phyloP scores from a whole-genome alignment of 2,888 invertebrate species.

The Ecliptopera silaceata region DNA sequence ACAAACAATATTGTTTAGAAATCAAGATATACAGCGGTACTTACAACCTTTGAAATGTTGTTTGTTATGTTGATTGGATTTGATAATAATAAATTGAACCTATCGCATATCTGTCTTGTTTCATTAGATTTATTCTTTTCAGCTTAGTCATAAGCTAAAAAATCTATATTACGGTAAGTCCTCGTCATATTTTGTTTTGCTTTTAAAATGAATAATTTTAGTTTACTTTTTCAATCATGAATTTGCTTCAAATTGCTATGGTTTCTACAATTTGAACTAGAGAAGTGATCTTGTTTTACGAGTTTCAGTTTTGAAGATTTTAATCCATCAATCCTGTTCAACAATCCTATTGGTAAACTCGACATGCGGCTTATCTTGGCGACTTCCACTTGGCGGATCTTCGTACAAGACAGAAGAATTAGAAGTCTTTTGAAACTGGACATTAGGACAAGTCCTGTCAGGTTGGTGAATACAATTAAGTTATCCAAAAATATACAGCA shows the following conservation, averaged over 20 bases:
- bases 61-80: background rate
- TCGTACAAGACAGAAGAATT: background rate
- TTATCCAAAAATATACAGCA: background rate
- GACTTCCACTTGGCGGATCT: background rate
- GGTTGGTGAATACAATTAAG: conserved; percentile 4
- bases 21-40: background rate
- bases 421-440: conserved; percentile 1
- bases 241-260: background rate
- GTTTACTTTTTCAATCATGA: background rate
- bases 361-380: too few species aligned
- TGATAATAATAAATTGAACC: conserved; percentile 9
- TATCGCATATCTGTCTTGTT: conserved; percentile 1
- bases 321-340: background rate
- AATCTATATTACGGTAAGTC: conserved; percentile 3
- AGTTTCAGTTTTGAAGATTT: conserved; percentile 21
- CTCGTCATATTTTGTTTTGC: background rate
- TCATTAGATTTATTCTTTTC: conserved; percentile 13
- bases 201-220: background rate
- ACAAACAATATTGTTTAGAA: background rate
- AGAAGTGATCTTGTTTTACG: conserved; percentile 6
- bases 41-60: background rate
- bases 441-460: background rate
- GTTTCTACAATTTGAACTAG: background rate
- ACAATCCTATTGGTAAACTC: background rate
- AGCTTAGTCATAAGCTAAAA: background rate